These are phyloP conservation scores for Thalassarche chlororhynchos DNA, from an alignment of 2,113 vertebrate species.

Conservation along the genomic window DNA sequence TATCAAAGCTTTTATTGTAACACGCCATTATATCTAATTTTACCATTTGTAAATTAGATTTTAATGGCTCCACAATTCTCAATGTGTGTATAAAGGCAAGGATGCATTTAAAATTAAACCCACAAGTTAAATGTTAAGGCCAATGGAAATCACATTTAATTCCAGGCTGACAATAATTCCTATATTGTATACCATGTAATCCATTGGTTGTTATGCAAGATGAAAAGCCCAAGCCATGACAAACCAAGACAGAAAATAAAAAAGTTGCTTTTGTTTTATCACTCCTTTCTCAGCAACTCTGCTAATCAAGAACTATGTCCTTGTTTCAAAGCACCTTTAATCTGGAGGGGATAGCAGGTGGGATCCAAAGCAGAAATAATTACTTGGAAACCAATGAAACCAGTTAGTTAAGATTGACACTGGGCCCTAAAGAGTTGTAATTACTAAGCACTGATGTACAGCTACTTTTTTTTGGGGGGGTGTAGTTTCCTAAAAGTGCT, in stretches of 20 bases:
- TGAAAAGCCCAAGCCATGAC: neutral
- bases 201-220: neutral
- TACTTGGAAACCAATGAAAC: constrained; percentile 63
- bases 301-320: constrained; percentile 53
- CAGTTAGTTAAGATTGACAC: constrained; percentile 58
- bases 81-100: constrained; percentile 40
- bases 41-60: constrained; percentile 58
- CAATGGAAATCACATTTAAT: constrained; percentile 14
- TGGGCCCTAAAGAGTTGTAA: constrained; percentile 58
- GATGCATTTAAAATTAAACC: constrained; percentile 55
- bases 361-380: constrained; percentile 70
- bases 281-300: constrained; percentile 31
- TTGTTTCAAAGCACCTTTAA: constrained; percentile 59
- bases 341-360: constrained; percentile 51
- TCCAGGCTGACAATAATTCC: constrained; percentile 5
- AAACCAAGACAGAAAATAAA: neutral
- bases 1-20: constrained; percentile 31
- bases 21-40: constrained; percentile 18
- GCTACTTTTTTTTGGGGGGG: neutral
- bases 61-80: constrained; percentile 29
- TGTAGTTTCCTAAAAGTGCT: constrained; percentile 57
- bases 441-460: constrained; percentile 32
- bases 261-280: constrained; percentile 29
- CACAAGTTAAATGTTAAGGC: constrained; percentile 13
- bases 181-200: neutral